phyloP scores from a whole-genome alignment of 2,797 vertebrate genomes.

The Sebastes flavidus region DNA sequence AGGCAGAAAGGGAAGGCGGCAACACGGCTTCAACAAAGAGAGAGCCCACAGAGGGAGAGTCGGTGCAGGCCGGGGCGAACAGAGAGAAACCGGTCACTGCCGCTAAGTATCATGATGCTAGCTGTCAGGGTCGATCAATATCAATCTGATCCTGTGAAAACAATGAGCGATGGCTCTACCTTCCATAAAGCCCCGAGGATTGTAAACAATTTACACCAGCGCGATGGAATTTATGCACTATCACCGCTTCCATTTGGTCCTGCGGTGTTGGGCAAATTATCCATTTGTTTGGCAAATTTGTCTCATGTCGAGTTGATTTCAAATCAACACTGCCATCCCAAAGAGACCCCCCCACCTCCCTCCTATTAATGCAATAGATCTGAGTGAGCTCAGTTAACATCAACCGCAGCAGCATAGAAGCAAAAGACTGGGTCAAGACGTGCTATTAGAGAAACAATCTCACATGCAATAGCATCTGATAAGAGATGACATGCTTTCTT shows the following conservation, averaged over 20 bases:
- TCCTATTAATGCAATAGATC: background rate
- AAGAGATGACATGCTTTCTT: constrained; percentile 59
- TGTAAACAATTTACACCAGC: constrained; percentile 62
- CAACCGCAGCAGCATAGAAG: constrained; percentile 8
- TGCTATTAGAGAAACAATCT: constrained; percentile 47
- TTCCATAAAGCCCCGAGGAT: constrained; percentile 43
- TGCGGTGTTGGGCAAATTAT: constrained; percentile 54
- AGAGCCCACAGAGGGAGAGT: constrained; percentile 5
- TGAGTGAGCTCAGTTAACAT: constrained; percentile 29
- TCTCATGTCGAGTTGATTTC: constrained; percentile 51
- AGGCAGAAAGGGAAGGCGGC: constrained; percentile 6
- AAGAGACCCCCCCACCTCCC: background rate
- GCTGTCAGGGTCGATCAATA: constrained; percentile 75
- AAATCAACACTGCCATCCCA: constrained; percentile 34
- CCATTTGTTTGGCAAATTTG: constrained; percentile 70
- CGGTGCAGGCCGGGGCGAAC: background rate
- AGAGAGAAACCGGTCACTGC: constrained; percentile 53
- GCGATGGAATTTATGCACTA: constrained; percentile 34
- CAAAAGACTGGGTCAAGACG: constrained; percentile 22
- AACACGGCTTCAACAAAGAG: background rate
- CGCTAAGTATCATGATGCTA: constrained; percentile 64
- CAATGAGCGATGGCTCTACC: constrained; percentile 56
- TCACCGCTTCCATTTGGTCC: constrained; percentile 43
- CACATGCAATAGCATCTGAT: constrained; percentile 35
- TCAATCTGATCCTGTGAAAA: constrained; percentile 68